A percentile compares a stretch with the other conserved stretches of the same genome.
These are phyloP conservation scores for Mobula hypostoma DNA, from an alignment of 2,113 vertebrate species.

Conservation along the genomic window DNA sequence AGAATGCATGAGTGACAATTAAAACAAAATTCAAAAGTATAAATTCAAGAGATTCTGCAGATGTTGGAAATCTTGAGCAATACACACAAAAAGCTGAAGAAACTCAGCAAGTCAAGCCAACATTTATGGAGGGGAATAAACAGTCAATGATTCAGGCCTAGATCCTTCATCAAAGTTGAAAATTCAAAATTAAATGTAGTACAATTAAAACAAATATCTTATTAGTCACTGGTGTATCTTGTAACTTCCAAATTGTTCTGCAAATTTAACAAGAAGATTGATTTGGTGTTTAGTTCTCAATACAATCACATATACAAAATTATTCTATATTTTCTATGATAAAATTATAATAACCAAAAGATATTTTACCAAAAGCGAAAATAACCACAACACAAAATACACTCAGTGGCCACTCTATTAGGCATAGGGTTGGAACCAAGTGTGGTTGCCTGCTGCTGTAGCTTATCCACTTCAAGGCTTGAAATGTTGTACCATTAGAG, in stretches of 20 bases:
- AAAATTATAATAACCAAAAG: not conserved
- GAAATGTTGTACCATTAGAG: no score
- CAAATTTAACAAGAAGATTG: no score
- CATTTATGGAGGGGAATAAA: no score
- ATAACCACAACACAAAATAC: not conserved
- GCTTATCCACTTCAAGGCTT: no score
- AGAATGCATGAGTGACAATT: not conserved
- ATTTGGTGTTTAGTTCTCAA: not conserved
- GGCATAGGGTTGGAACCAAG: no score
- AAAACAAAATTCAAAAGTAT: not conserved
- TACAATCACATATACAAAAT: not conserved
- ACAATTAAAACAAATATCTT: not conserved
- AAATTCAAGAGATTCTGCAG: no score
- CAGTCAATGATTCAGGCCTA: no score
- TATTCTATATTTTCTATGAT: not conserved
- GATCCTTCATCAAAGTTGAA: not conserved
- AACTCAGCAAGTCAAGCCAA: no score
- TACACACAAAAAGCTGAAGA: no score
- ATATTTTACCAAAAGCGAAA: not conserved
- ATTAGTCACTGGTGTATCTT: not conserved
- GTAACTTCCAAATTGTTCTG: not conserved
- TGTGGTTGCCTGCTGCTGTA: no score
- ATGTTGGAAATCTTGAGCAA: no score
- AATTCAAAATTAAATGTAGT: not conserved
- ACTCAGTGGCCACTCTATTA: no score